Evolutionary conservation across 1,140 invertebrate genomes (phyloP).

Genomic region (Himalopsyche phryganea): DNA sequence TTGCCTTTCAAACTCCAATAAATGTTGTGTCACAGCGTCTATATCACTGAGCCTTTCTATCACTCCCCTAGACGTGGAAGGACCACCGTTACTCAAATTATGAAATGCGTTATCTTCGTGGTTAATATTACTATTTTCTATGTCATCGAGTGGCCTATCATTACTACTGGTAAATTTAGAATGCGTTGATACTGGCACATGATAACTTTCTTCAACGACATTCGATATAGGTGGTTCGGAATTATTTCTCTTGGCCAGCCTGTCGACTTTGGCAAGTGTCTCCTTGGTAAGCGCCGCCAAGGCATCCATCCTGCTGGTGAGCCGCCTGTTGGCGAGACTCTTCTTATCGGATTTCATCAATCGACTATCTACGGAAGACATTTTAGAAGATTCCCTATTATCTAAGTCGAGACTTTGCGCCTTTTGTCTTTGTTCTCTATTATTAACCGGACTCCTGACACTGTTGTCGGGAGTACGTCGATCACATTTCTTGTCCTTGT

Average conservation of each 20-base stretch:
- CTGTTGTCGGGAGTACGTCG: background rate
- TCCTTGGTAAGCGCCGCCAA: constrained; percentile 63
- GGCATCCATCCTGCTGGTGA: constrained; percentile 60
- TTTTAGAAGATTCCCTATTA: constrained; percentile 18
- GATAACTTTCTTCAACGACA: too few relatives aligned
- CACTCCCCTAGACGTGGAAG: constrained; percentile 39
- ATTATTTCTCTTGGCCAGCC: constrained; percentile 54
- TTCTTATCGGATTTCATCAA: constrained; percentile 18
- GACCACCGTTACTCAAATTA: constrained; percentile 3
- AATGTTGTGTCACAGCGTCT: constrained; percentile 50
- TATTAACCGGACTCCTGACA: constrained; percentile 14
- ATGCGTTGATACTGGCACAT: background rate
- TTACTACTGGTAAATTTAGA: constrained; percentile 8
- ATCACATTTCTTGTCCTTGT: background rate
- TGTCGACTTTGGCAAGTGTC: constrained; percentile 64
- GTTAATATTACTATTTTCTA: background rate
- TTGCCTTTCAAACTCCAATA: constrained; percentile 53
- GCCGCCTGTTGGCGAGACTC: constrained; percentile 39
- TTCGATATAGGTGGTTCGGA: background rate
- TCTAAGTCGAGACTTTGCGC: constrained; percentile 15
- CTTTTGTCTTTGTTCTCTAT: constrained; percentile 15
- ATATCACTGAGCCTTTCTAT: constrained; percentile 49
- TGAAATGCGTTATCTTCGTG: background rate
- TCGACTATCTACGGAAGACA: constrained; percentile 31
- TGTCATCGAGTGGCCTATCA: background rate